These are phyloP conservation scores for Adelosebastes latens DNA, from an alignment of 2,797 vertebrate genomes.

Conservation along the genomic window DNA sequence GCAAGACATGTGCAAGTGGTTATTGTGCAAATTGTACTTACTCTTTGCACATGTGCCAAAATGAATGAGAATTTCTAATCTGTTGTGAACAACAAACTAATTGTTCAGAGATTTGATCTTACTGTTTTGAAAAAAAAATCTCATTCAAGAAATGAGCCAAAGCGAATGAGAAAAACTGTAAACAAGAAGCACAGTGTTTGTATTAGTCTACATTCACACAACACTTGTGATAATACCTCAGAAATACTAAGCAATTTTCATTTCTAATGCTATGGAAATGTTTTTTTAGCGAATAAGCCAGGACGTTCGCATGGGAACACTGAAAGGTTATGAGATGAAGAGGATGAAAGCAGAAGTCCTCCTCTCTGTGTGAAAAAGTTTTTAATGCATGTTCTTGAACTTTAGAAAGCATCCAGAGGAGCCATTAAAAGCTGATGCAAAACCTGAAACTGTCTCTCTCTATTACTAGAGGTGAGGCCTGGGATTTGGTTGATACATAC, in stretches of 20 bases:
- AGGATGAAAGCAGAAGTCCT: not conserved
- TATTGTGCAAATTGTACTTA: too few relatives aligned
- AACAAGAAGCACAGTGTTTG: constrained; percentile 14
- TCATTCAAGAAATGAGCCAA: too few relatives aligned
- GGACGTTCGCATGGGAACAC: constrained; percentile 7
- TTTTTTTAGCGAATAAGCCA: not conserved
- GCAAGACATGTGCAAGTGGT: too few relatives aligned
- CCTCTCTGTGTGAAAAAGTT: constrained; percentile 12
- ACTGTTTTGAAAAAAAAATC: too few relatives aligned
- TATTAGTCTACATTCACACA: constrained; percentile 14
- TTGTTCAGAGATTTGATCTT: too few relatives aligned
- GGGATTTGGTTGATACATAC: not conserved
- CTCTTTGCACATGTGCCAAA: too few relatives aligned
- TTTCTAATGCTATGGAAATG: not conserved
- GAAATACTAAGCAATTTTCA: not conserved
- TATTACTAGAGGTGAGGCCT: not conserved
- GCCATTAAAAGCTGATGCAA: constrained; percentile 14
- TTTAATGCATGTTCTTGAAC: not conserved
- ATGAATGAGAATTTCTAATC: too few relatives aligned
- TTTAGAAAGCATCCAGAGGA: constrained; percentile 14
- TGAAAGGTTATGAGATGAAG: not conserved
- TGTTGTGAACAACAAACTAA: too few relatives aligned
- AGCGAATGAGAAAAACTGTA: not conserved
- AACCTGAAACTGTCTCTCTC: constrained; percentile 3
- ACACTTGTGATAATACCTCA: constrained; percentile 4